These are phyloP conservation scores for Geodia barretti DNA, from an alignment of 37 sponge, comb jelly and placozoan species.

Conservation along the genomic window DNA sequence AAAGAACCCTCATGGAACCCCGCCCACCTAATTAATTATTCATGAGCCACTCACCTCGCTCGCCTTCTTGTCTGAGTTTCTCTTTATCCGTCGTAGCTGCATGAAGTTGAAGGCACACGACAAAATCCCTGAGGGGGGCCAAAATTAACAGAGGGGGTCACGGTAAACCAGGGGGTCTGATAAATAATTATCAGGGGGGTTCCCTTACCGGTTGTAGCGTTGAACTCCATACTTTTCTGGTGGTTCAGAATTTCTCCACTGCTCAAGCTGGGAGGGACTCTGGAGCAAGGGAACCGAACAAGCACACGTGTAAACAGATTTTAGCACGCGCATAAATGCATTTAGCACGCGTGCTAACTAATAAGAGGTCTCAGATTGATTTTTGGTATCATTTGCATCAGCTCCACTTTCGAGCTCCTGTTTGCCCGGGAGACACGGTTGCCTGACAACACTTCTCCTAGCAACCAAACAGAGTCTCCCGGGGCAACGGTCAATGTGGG, in stretches of 20 bases:
- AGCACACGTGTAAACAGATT: not conserved
- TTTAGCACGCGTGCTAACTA: not conserved
- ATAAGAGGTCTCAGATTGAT: conserved; percentile 14
- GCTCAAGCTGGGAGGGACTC: conserved; percentile 34
- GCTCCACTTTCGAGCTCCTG: not conserved
- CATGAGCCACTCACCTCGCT: conserved; percentile 53
- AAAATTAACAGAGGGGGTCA: too few species aligned
- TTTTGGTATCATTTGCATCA: conserved; percentile 2
- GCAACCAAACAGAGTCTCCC: not conserved
- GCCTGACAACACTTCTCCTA: not conserved
- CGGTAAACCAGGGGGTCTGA: not conserved
- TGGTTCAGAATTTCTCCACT: conserved; percentile 73
- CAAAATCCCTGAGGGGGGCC: conserved; percentile 43
- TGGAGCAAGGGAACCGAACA: conserved; percentile 6
- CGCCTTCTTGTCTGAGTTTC: conserved; percentile 72
- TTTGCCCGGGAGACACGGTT: not conserved
- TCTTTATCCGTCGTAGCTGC: conserved; percentile 70
- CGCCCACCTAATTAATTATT: not conserved
- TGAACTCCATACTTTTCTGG: conserved; percentile 81
- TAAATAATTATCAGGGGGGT: not conserved
- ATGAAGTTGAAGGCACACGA: conserved; percentile 74
- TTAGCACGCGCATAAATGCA: not conserved
- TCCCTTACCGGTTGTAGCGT: conserved; percentile 29
- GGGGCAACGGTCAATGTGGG: not conserved
- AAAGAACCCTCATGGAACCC: not conserved